phyloP scores from a whole-genome alignment of 2,113 vertebrate species.

The Aepyceros melampus region DNA sequence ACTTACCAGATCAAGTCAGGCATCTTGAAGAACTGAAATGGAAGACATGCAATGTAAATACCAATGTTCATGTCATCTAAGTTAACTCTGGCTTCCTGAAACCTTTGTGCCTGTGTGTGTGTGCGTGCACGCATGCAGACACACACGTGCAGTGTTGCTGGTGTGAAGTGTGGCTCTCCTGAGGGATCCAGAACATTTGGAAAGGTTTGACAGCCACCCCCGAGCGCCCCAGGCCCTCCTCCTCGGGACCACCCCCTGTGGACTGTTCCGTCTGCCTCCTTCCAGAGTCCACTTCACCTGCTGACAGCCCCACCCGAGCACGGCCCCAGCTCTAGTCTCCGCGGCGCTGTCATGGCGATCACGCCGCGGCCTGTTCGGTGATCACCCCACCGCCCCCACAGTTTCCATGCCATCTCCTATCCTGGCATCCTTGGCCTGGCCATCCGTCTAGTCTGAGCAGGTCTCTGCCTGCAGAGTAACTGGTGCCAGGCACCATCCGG shows the following conservation, averaged over 20 bases:
- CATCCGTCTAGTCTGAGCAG: not conserved
- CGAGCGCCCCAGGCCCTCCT: too few species aligned
- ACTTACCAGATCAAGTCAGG: not conserved
- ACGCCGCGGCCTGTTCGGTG: fast-evolving
- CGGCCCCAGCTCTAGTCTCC: not conserved
- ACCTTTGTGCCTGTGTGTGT: not conserved
- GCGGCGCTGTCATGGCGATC: not conserved
- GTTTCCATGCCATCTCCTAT: not conserved
- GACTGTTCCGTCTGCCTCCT: not conserved
- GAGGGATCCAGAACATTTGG: not conserved
- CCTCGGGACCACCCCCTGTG: not conserved
- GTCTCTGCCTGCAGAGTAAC: not conserved
- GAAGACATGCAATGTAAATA: not conserved
- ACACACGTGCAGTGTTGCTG: not conserved
- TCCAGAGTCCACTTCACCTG: not conserved
- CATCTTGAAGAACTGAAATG: not conserved
- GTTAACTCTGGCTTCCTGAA: not conserved
- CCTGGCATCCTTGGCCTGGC: not conserved
- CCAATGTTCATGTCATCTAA: not conserved
- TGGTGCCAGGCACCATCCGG: not conserved
- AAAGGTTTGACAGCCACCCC: not conserved
- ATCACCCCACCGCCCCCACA: not conserved
- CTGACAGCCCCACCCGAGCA: fast-evolving
- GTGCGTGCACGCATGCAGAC: not conserved
- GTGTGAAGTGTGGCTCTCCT: not conserved